A percentile compares a stretch with the other conserved stretches of the same genome.
Evolutionary conservation across 2,888 invertebrate genomes (phyloP).

Genomic region (Trisateles emortualis): DNA sequence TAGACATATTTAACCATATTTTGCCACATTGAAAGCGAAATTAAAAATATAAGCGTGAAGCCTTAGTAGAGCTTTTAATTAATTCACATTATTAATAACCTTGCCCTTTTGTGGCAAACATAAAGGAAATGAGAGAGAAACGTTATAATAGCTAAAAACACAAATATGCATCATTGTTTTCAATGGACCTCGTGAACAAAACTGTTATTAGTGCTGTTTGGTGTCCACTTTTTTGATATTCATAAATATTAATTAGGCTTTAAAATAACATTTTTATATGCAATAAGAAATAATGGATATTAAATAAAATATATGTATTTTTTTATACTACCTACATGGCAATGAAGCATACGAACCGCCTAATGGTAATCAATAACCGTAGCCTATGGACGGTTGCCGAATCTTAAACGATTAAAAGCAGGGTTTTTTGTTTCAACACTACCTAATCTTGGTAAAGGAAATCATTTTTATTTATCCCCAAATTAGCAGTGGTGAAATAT

Average conservation of each 20-base stretch:
- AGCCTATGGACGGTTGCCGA: too few relatives aligned
- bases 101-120: conserved; percentile 36
- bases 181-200: conserved; percentile 17
- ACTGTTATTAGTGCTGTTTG: conserved; percentile 28
- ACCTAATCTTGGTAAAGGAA: too few relatives aligned
- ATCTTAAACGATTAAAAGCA: too few relatives aligned
- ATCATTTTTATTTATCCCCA: too few relatives aligned
- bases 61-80: conserved; percentile 44
- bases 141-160: conserved; percentile 32
- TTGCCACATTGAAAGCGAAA: conserved; percentile 39
- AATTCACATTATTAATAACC: conserved; percentile 44
- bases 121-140: conserved; percentile 37
- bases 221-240: conserved; percentile 11
- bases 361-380: too few relatives aligned
- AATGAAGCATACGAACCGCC: too few relatives aligned
- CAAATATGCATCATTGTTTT: conserved; percentile 42
- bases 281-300: not conserved
- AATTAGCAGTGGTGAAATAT: too few relatives aligned
- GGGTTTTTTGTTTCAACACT: too few relatives aligned
- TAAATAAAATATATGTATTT: not conserved
- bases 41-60: conserved; percentile 31
- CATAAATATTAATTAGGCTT: conserved; percentile 1
- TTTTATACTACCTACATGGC: not conserved
- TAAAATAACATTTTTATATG: conserved; percentile 7
- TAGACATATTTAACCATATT: conserved; percentile 44